Percentiles rank a stretch among this genome's conserved stretches.
phyloP scores from a whole-genome alignment of 2,888 invertebrate species.

The Dione vanillae region DNA sequence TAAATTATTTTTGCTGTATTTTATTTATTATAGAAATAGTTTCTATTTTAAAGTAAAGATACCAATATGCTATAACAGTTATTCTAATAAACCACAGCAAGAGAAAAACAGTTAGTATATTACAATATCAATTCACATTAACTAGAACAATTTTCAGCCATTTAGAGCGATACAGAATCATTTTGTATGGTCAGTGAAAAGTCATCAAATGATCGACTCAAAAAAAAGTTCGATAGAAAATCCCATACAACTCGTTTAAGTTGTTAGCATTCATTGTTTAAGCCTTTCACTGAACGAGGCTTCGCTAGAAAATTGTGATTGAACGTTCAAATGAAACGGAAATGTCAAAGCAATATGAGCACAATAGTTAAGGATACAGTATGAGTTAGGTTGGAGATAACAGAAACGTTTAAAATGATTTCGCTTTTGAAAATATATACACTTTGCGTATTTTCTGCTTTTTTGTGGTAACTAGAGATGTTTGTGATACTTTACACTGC shows the following conservation, averaged over 20 bases:
- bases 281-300: constrained; percentile 34
- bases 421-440: too few relatives aligned
- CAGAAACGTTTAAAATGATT: neutral
- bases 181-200: constrained; percentile 2
- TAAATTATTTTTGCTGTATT: too few relatives aligned
- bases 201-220: neutral
- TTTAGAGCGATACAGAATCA: neutral
- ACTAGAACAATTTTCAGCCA: neutral
- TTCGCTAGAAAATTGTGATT: constrained; percentile 39
- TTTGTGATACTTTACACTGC: too few relatives aligned
- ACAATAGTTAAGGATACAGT: neutral
- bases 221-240: constrained; percentile 1
- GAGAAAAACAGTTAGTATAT: neutral
- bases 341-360: constrained; percentile 5
- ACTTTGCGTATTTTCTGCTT: too few relatives aligned
- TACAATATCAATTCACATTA: neutral
- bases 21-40: too few relatives aligned
- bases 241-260: constrained; percentile 36
- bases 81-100: too few relatives aligned
- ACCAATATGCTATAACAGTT: too few relatives aligned
- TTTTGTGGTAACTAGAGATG: too few relatives aligned
- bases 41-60: too few relatives aligned
- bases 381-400: neutral
- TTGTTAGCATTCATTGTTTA: constrained; percentile 42
- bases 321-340: constrained; percentile 31